Evolutionary conservation across 2,113 vertebrate species (phyloP), one percentile per base, ranked within the genome.

Genomic region (Callipepla californica): DNA sequence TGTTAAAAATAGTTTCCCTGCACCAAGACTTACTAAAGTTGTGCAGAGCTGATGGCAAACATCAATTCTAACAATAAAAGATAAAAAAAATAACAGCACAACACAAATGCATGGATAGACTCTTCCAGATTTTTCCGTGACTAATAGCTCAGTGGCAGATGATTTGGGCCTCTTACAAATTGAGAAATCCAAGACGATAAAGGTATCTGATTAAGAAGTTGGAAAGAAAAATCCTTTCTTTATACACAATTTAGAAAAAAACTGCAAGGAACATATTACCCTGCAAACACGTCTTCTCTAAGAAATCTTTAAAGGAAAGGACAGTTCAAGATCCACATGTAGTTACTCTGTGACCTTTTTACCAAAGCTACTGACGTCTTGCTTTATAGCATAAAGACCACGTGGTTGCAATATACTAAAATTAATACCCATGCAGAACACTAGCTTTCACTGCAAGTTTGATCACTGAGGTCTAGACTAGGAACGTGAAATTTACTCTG

Each of bases 101-200:
- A 23, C n/a, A 68, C 28, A 51, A 38, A 44, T 36, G 25, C 12
- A 50, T 79, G 5, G 22, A 84, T 68, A 26, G 58, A 69, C 85
- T 53, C 80, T 76, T 90, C 73, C 77, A 66, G 58, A 69, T 85
- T 61, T 81, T 89, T 81, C 45, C 20, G 34, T 38, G 21, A 69
- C 94, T 81, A 93, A 80, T 93, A 93, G 93, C 95, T 91, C 89
- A 87, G 28, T 4, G 2, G 34, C 59, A 19, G 34, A 75, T 65
- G 34, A 62, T 48, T 40, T 81, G 12, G 44, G 36, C 58, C 34
- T 76, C 58, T 58, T 66, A 79, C 8, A 66, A 65, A 84, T 90
- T 68, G 69, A 65, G 83, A 89, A 85, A 65, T 48, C n/a, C 65
- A 3, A 42, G 75, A 73, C 80, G 67, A 72, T 40, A 66, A 68